Conservation (phyloP, 2,888 invertebrate species). For the Dolichopus griseipennis region DNA sequence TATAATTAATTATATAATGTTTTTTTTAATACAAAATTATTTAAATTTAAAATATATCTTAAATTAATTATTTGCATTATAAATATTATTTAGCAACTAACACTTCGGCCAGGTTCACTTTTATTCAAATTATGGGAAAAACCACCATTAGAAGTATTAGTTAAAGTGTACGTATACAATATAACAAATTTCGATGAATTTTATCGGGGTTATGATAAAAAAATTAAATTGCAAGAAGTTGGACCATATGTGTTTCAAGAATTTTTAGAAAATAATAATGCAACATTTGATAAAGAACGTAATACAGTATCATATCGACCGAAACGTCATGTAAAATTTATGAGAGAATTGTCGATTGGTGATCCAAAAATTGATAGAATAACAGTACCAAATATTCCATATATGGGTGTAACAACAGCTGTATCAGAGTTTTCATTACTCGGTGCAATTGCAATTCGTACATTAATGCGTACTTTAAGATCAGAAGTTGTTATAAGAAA, state of each 20-base stretch:
- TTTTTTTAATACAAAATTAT: too few relatives aligned
- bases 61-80: too few relatives aligned
- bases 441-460: slow-evolving; percentile 52
- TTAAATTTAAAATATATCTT: too few relatives aligned
- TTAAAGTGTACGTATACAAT: slow-evolving; percentile 66
- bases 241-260: slow-evolving; percentile 79
- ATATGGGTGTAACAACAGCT: slow-evolving; percentile 47
- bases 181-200: slow-evolving; percentile 68
- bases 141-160: slow-evolving; percentile 57
- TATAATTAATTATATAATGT: too few relatives aligned
- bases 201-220: slow-evolving; percentile 52
- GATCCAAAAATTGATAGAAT: slow-evolving; percentile 53
- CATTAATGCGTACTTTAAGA: slow-evolving; percentile 49
- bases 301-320: slow-evolving; percentile 61
- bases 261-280: slow-evolving; percentile 55
- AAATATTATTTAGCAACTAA: slow-evolving; percentile 31
- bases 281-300: slow-evolving; percentile 52
- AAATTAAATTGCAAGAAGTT: slow-evolving; percentile 59
- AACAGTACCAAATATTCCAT: slow-evolving; percentile 60
- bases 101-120: slow-evolving; percentile 49
- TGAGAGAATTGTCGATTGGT: slow-evolving; percentile 57
- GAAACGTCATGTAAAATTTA: slow-evolving; percentile 49
- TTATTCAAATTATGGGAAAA: slow-evolving; percentile 53
- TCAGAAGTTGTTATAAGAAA: slow-evolving; percentile 53
- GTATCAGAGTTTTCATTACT: slow-evolving; percentile 35